phyloP scores from a whole-genome alignment of 2,888 invertebrate genomes.

The Ectobius pallidus region DNA sequence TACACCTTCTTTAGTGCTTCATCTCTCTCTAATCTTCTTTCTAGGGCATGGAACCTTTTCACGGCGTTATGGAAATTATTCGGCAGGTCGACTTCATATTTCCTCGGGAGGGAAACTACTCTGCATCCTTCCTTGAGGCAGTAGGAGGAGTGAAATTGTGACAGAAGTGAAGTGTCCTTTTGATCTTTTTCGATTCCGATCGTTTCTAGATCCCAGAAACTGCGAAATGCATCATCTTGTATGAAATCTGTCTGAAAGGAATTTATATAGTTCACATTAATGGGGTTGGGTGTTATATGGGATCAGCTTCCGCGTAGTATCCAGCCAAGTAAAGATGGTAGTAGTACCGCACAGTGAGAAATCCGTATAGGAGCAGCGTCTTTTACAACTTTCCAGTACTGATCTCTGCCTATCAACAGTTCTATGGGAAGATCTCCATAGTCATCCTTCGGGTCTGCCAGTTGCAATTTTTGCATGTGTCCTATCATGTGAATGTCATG shows the following conservation, averaged over 20 bases:
- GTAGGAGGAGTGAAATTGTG: not conserved
- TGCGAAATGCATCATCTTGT: not conserved
- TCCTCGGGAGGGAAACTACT: not conserved
- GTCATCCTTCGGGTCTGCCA: not conserved
- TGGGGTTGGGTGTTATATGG: not conserved
- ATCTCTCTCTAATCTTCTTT: not conserved
- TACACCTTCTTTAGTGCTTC: not conserved
- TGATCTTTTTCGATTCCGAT: not conserved
- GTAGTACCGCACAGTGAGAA: not conserved
- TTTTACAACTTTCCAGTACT: slow-evolving; percentile 12
- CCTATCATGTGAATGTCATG: not conserved
- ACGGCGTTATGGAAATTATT: not conserved
- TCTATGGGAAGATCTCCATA: not conserved
- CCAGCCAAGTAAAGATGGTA: not conserved
- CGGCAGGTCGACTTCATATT: not conserved
- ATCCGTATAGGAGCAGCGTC: not conserved
- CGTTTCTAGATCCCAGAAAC: not conserved
- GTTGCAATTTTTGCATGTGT: not conserved
- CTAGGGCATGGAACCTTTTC: not conserved
- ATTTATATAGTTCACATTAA: not conserved
- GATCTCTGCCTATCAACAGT: slow-evolving; percentile 14
- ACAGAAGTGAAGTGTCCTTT: not conserved
- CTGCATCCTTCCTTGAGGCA: not conserved
- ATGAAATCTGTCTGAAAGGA: too few species aligned
- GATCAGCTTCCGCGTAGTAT: not conserved